Evolutionary conservation across 1,140 invertebrate species (phyloP), one percentile per base, ranked within the genome.

Genomic region (Pararge aegeria): DNA sequence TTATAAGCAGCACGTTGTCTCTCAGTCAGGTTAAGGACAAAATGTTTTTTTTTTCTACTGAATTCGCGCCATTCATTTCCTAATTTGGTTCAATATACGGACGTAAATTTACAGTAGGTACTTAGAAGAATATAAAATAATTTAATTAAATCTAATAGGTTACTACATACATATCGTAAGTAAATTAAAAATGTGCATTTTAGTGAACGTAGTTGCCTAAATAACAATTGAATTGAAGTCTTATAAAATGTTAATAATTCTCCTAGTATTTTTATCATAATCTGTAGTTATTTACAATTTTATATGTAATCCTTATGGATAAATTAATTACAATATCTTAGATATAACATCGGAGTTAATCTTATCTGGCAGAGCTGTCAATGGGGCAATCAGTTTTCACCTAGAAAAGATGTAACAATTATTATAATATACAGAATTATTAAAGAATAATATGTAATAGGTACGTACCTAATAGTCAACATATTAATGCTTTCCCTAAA

Each of bases 341-440:
- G 13, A 68, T 50, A 49, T 68, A 70, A 72, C 67, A 73, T 69
- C 63, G 69, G 66, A 71, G 64, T 72, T 59, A 55, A 58, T 64
- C 30, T 56, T 68, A 68, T 63, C 62, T 60, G 48, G 71, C 37
- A 54, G 70, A 77, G 65, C 48, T 64, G 50, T 60, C 13, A 53
- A 52, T 60, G 61, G 56, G 74, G 77, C 77, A 73, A 58, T 83
- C 73, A 83, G 66, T 82, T 82, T 76, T 82, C 83, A 83, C 83
- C 83, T 86, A 83, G 61, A 83, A 66, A 61, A 54, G 42, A 64
- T 42, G 52, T 52, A 21, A 18, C 4, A 18, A 48, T 53, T 61
- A 55, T 4, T 24, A 40, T n/a, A n/a, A 18, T 55, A 0, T 27
- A 24, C 16, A 5, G 4, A 20, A 44, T 19, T 16, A 44, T 5